Evolutionary conservation across 2,113 vertebrate genomes (phyloP).

Genomic region (Tiliqua scincoides): DNA sequence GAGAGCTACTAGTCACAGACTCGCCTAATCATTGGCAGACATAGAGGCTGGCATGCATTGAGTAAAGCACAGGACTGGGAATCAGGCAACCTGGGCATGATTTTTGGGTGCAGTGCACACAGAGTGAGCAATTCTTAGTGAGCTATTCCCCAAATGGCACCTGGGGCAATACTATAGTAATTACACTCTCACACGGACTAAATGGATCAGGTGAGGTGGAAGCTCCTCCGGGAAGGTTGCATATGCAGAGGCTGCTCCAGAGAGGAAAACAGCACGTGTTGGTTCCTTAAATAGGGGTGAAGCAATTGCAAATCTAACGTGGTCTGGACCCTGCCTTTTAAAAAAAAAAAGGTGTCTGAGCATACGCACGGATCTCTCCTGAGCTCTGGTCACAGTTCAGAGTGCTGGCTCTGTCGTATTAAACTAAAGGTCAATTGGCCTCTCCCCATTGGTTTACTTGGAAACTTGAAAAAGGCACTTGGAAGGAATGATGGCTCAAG

Average conservation of each 20-base stretch:
- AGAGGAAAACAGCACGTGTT: neutral
- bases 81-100: neutral
- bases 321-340: neutral
- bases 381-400: neutral
- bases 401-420: neutral
- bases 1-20: neutral
- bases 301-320: neutral
- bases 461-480: too few species aligned
- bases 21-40: neutral
- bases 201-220: neutral
- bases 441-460: neutral
- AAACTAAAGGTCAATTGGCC: neutral
- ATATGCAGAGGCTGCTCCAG: neutral
- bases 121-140: neutral
- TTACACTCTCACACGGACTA: constrained; percentile 1
- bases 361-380: neutral
- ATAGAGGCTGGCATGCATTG: neutral
- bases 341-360: neutral
- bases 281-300: neutral
- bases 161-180: constrained; percentile 2
- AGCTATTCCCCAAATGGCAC: constrained; percentile 5
- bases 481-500: neutral
- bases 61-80: neutral
- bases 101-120: neutral
- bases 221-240: neutral